Evolutionary conservation across 2,888 invertebrate species (phyloP), one percentile per base, ranked within the genome.

Genomic region (Bellardia pandia): DNA sequence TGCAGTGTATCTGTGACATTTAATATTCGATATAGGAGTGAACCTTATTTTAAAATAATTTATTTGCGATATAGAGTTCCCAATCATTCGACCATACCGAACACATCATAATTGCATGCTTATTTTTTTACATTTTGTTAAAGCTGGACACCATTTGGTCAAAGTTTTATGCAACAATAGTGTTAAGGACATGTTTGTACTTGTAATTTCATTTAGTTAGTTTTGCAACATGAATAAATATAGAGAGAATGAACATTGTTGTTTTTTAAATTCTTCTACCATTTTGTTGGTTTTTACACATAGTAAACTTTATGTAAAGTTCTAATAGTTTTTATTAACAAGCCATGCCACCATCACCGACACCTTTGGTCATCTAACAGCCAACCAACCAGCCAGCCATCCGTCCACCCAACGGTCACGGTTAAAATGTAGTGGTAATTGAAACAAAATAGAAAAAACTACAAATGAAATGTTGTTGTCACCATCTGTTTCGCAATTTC

Each of bases 401-500:
- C 3, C 13, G 14, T 60, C 60, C 60, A 13, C 6, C 60, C 33
- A 37, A 62, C n/a, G 62, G 33, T 51, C 23, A 58, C 60, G 60
- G 60, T 75, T 37, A 66, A 76, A 76, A 71, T 58, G 53, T 77
- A 60, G 81, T 72, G 81, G 80, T 74, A 79, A 79, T 64, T 56
- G 60, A 62, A 79, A 66, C 40, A 79, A 79, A 78, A 80, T 60
- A 37, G 16, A 62, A 82, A 75, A 71, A 75, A 71, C 37, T 37
- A 33, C 48, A 75, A 62, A 64, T 37, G 48, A 85, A 85, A 85
- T 78, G 66, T 66, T 69, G 75, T 75, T 87, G 81, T 85, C 85
- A 85, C 78, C 87, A 87, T 68, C 79, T 86, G 86, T 79, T 84
- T 78, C 48, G 71, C 51, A 66, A 86, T 74, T 86, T 74, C 81